A percentile compares a stretch with the other conserved stretches of the same genome.
phyloP scores from a whole-genome alignment of 2,113 vertebrate genomes.

The Petromus typicus region DNA sequence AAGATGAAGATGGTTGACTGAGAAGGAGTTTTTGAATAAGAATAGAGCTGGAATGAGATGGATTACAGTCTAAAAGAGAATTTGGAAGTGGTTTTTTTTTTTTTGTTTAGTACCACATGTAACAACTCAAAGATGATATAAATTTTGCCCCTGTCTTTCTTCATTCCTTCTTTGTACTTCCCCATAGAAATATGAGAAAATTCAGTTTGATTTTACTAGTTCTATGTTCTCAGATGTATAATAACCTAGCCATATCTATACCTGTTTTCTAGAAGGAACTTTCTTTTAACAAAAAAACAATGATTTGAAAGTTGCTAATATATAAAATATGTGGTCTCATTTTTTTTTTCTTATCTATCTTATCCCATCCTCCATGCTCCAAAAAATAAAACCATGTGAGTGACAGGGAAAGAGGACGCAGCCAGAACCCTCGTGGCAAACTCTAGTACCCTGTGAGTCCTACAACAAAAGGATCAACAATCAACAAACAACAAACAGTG shows the following conservation, averaged over 20 bases:
- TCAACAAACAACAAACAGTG: too few species aligned
- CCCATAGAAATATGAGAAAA: slow-evolving; percentile 30
- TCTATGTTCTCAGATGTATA: not conserved
- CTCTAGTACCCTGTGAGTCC: too few species aligned
- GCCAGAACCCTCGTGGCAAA: too few species aligned
- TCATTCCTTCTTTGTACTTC: slow-evolving; percentile 21
- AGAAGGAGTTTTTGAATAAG: not conserved
- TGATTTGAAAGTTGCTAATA: slow-evolving; percentile 59
- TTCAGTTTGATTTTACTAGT: slow-evolving; percentile 12
- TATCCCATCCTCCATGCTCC: not conserved
- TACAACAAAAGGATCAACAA: too few species aligned
- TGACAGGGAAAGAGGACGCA: too few species aligned
- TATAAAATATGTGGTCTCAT: slow-evolving; percentile 44
- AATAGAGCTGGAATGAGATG: not conserved
- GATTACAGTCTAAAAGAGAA: not conserved
- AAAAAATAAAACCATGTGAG: slow-evolving; percentile 42
- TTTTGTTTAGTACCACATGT: not conserved
- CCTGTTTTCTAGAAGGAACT: not conserved
- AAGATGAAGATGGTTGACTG: not conserved
- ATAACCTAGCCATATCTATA: not conserved
- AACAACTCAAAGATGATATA: not conserved
- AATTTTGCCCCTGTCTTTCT: slow-evolving; percentile 29
- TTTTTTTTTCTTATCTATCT: not conserved
- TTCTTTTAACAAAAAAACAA: not conserved
- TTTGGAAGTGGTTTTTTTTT: slow-evolving; percentile 24